Evolutionary conservation across 2,113 vertebrate species (phyloP).

Genomic region (Origma solitaria): DNA sequence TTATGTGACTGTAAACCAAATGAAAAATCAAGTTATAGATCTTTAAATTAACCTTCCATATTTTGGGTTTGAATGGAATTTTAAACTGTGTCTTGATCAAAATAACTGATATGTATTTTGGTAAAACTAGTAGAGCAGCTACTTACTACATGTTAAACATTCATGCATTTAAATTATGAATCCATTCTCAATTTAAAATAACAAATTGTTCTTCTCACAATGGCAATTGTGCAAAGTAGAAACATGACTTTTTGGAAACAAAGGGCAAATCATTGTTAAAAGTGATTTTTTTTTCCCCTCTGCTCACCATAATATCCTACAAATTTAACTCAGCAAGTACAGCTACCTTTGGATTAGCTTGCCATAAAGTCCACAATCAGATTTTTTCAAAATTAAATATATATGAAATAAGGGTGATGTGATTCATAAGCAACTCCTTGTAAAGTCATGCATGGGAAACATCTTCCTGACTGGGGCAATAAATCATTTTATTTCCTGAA

Average conservation of each 20-base stretch:
- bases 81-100: not conserved
- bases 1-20: not conserved
- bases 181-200: not conserved
- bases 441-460: not conserved
- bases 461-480: not conserved
- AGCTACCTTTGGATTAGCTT: not conserved
- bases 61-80: not conserved
- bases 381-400: not conserved
- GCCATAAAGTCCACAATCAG: not conserved
- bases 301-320: not conserved
- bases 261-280: not conserved
- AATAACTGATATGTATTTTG: not conserved
- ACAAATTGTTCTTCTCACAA: not conserved
- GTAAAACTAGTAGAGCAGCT: not conserved
- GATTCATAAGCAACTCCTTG: not conserved
- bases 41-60: not conserved
- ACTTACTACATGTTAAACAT: not conserved
- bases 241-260: not conserved
- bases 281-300: not conserved
- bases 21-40: not conserved
- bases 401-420: not conserved
- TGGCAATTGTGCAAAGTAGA: not conserved
- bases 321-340: not conserved
- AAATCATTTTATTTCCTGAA: not conserved
- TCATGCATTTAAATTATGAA: not conserved